Evolutionary conservation across 2,888 invertebrate species (phyloP), one percentile per base, ranked within the genome.

Genomic region (Labia minor): DNA sequence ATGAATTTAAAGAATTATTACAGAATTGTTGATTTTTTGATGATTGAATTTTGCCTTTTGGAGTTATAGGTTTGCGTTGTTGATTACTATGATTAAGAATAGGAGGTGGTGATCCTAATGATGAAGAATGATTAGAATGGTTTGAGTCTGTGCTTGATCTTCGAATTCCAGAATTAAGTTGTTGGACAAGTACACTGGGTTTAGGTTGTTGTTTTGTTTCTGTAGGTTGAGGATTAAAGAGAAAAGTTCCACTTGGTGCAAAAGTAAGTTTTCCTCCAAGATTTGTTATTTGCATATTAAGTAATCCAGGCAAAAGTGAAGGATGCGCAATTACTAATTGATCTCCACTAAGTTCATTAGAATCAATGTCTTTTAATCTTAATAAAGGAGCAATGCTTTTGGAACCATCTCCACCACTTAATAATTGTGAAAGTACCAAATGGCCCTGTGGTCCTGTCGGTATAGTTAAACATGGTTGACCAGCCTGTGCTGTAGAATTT

Each of bases 71-170:
- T 49, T 49, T 49, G 14, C 49, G 49, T 49, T 49, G 65, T 26
- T 68, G 68, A 61, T 67, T 68, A 26, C 66, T 65, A 16, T 67
- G 64, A n/a, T 66, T 65, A n/a, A 70, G 64, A 18, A 70, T 67
- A 19, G 69, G 67, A 1, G 69, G 69, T 19, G 70, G 70, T 1
- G 68, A 67, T 14, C 66, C 68, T 14, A 69, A 37, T 18, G 69
- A 68, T 33, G 68, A 67, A 20, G 66, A 68, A 8, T 65, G 67
- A 49, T 11, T n/a, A 16, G 49, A 49, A 19, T 64, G 62, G 21
- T 67, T 68, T n/a, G 70, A 70, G 61, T 70, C 70, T 16, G 67
- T 67, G 19, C 68, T 68, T 8, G 68, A 68, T n/a, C 70, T 21
- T 19, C 69, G 67, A 14, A 67, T 37, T n/a, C 66, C 66, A 20